These are phyloP conservation scores for Matsumurasca onukii DNA, from an alignment of 1,140 invertebrate species.

Conservation along the genomic window DNA sequence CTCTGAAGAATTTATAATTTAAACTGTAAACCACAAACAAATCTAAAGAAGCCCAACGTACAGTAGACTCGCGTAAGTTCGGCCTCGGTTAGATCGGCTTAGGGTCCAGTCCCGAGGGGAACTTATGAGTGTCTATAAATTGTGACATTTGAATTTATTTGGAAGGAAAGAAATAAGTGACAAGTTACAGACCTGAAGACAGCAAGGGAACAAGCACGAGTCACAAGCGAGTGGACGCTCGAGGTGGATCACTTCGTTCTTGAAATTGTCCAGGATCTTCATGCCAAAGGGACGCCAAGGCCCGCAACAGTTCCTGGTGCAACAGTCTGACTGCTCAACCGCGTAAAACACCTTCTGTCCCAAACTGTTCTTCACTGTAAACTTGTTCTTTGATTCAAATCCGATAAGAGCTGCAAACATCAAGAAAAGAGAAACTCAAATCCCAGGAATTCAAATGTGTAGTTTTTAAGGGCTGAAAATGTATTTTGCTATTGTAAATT, in stretches of 20 bases:
- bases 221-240: constrained; percentile 74
- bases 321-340: constrained; percentile 79
- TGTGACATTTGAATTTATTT: not conserved
- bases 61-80: not conserved
- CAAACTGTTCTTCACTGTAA: constrained; percentile 71
- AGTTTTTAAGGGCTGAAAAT: not conserved
- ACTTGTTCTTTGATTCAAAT: constrained; percentile 92
- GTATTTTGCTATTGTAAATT: not conserved
- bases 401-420: constrained; percentile 67
- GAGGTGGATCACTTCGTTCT: constrained; percentile 70
- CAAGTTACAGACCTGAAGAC: constrained; percentile 72
- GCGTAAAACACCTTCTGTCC: constrained; percentile 84
- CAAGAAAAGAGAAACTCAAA: too few species aligned
- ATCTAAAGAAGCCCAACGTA: not conserved
- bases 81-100: not conserved
- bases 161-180: not conserved
- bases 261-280: constrained; percentile 76
- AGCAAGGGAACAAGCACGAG: constrained; percentile 80
- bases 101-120: not conserved
- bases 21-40: not conserved
- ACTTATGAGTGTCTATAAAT: not conserved
- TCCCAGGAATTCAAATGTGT: not conserved
- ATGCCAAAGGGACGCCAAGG: constrained; percentile 79
- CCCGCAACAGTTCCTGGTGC: constrained; percentile 76
- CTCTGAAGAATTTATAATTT: not conserved